Percentiles rank a stretch among this genome's conserved stretches.
phyloP scores from a whole-genome alignment of 2,888 invertebrate genomes.

The Drosophila siamana region DNA sequence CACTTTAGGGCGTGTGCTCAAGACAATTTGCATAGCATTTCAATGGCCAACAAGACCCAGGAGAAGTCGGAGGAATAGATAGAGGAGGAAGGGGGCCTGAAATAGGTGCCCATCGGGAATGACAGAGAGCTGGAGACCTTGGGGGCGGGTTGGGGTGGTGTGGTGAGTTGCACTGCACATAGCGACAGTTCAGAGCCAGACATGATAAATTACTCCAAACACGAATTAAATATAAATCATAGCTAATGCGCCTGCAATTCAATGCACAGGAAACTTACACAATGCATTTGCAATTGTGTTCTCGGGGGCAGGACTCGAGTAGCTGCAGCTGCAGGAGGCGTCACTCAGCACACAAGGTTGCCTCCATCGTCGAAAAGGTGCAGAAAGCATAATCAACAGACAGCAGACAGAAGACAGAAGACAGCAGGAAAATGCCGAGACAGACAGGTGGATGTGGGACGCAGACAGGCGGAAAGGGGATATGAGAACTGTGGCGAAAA shows the following conservation, averaged over 20 bases:
- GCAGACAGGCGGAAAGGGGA: not conserved
- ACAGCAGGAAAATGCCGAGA: not conserved
- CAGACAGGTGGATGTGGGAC: not conserved
- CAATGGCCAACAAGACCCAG: constrained; percentile 10
- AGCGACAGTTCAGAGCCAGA: constrained; percentile 25
- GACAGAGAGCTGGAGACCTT: not conserved
- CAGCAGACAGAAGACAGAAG: constrained; percentile 2
- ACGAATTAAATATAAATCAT: constrained; percentile 80
- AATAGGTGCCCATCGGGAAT: not conserved
- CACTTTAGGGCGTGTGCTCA: constrained; percentile 60
- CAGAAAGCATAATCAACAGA: constrained; percentile 19
- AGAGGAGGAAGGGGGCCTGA: not conserved
- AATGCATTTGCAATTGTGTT: constrained; percentile 36
- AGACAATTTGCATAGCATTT: constrained; percentile 75
- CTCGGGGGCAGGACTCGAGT: not conserved
- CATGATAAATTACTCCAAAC: constrained; percentile 75
- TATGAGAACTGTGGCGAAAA: not conserved
- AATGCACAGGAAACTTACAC: constrained; percentile 40
- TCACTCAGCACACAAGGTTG: constrained; percentile 15
- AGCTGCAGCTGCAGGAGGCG: constrained; percentile 6
- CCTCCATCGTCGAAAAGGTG: constrained; percentile 13
- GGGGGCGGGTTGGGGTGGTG: too few relatives aligned
- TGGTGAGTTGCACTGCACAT: not conserved
- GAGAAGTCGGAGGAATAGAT: too few relatives aligned
- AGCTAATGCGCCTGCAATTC: constrained; percentile 28